Evolutionary conservation across 2,113 vertebrate species (phyloP).

Genomic region (Xiphophorus couchianus): DNA sequence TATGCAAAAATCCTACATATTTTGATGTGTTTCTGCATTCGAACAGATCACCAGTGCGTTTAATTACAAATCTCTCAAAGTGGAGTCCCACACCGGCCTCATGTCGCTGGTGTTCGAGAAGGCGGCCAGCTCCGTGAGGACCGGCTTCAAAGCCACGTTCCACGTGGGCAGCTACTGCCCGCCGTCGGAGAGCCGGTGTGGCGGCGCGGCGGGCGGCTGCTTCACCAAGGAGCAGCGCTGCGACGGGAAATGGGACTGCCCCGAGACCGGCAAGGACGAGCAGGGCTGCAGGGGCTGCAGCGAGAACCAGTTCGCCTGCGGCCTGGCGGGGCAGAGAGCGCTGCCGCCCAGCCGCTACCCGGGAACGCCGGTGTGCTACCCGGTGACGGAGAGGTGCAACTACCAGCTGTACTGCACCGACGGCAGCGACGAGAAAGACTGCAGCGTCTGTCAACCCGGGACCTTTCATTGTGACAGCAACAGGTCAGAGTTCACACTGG

Average conservation of each 20-base stretch:
- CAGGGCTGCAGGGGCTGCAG: constrained; percentile 83
- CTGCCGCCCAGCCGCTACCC: constrained; percentile 28
- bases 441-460: constrained; percentile 86
- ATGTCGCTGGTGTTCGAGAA: constrained; percentile 80
- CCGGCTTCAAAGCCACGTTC: constrained; percentile 89
- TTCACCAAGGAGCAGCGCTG: constrained; percentile 83
- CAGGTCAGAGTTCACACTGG: constrained; percentile 67
- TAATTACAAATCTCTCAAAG: constrained; percentile 83
- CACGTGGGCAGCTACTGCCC: constrained; percentile 87
- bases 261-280: constrained; percentile 85
- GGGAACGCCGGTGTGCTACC: constrained; percentile 80
- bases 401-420: constrained; percentile 90
- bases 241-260: constrained; percentile 88
- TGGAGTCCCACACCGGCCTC: constrained; percentile 85
- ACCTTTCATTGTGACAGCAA: constrained; percentile 89
- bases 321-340: constrained; percentile 60
- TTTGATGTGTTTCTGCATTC: constrained; percentile 31
- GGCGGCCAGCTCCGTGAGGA: constrained; percentile 62
- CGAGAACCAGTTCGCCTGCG: constrained; percentile 81
- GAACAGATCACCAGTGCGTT: constrained; percentile 80
- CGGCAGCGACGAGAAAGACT: constrained; percentile 87
- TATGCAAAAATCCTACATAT: not conserved
- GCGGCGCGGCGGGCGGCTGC: constrained; percentile 81
- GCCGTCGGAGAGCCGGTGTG: constrained; percentile 86
- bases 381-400: constrained; percentile 85